Conservation (phyloP, 2,888 invertebrate genomes). For the Tenthredo distinguenda region DNA sequence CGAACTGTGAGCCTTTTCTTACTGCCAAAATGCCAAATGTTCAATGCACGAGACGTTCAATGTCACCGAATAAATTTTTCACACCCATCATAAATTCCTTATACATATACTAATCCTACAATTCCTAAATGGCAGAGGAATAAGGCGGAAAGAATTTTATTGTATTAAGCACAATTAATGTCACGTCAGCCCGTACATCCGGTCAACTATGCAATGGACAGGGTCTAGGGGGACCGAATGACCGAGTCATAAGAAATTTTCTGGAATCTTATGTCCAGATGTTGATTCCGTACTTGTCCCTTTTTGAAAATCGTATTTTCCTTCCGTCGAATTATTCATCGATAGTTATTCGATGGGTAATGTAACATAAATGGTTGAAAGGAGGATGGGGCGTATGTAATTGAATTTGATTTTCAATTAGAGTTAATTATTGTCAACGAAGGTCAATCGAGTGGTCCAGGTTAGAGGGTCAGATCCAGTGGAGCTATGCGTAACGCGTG, state of each 20-base stretch:
- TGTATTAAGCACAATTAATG: not conserved
- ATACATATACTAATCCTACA: not conserved
- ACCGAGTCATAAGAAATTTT: not conserved
- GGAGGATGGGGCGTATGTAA: not conserved
- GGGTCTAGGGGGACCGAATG: not conserved
- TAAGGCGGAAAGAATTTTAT: not conserved
- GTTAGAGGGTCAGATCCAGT: conserved; percentile 30
- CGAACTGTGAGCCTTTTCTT: not conserved
- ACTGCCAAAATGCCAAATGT: not conserved
- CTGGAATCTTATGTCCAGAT: not conserved
- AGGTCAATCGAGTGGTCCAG: conserved; percentile 47
- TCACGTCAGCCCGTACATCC: not conserved
- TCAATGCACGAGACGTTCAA: not conserved
- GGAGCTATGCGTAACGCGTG: conserved; percentile 5
- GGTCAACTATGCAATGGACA: not conserved
- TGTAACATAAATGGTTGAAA: not conserved
- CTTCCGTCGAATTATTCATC: not conserved
- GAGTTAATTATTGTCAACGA: not conserved
- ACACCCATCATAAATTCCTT: not conserved
- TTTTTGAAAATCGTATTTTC: not conserved
- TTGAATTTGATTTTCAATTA: conserved; percentile 39
- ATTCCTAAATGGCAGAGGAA: not conserved
- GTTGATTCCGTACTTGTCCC: not conserved
- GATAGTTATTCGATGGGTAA: not conserved
- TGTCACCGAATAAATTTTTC: not conserved